phyloP scores from a whole-genome alignment of 2,797 vertebrate genomes.

The Oreortyx pictus region DNA sequence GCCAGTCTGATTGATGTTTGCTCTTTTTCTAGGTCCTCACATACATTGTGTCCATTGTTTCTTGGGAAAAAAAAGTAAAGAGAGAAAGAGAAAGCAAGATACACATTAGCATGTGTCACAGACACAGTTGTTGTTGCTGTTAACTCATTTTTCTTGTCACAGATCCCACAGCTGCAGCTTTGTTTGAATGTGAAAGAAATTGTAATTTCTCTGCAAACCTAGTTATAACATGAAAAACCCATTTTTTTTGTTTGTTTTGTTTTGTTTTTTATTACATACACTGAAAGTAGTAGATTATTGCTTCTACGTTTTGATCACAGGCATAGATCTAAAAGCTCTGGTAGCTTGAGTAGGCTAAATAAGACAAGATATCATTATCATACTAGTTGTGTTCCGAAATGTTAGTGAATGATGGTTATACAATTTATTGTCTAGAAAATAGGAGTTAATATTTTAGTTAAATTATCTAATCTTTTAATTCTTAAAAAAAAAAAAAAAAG shows the following conservation, averaged over 20 bases:
- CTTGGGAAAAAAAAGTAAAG: neutral
- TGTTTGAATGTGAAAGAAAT: slow-evolving; percentile 24
- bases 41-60: neutral
- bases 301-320: neutral
- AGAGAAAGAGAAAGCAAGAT: neutral
- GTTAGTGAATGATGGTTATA: neutral
- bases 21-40: neutral
- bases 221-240: neutral
- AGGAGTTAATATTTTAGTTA: neutral
- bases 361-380: neutral
- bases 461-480: neutral
- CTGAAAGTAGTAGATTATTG: accelerated
- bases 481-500: no score
- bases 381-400: neutral
- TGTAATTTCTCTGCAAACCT: neutral
- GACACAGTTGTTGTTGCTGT: slow-evolving; percentile 27
- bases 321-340: neutral
- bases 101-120: neutral
- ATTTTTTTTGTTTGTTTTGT: neutral
- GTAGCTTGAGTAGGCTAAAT: neutral
- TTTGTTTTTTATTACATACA: neutral
- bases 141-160: slow-evolving; percentile 61
- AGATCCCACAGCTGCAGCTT: neutral
- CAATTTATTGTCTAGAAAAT: neutral
- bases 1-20: slow-evolving; percentile 14